Base-by-base conservation (phyloP, 2,113 vertebrate genomes). In the Carettochelys insculpta region DNA sequence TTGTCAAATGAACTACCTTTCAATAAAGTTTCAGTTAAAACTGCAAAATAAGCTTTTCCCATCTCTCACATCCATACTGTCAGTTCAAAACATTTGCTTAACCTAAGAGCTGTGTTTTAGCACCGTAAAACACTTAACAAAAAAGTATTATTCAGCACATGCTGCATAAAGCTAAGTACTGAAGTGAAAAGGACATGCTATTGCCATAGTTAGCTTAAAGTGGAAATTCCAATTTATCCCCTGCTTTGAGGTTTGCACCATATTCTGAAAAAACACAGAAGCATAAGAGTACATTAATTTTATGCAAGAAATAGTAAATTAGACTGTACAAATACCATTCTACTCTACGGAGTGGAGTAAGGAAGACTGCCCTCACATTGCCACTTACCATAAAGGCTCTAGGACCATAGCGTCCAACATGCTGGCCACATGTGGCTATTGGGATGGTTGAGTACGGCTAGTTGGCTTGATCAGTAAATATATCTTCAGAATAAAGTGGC, bases 21-120 rank as follows among this genome's bases (percentile, higher is more conserved):
- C 56, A 73, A 88, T 85, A 88, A 94, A 90, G 92, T 97, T 96
- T 97, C 96, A 91, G 83, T 94, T 95, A 94, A 91, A 95, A 82
- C 94, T 97, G 95, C 92, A 95, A 94, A 93, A 92, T 98, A 98
- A 97, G 95, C 96, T 96, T 97, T 97, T 93, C 88, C 95, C 93
- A 91, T 96, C 92, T 97, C 97, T 92, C 90, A 92, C 89, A 91
- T 76, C 87, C 96, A 82, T 56, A 47, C 91, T 91, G 80, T 90
- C 88, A 86, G 85, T 86, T 97, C 95, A 95, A 87, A 82, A 88
- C 97, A 91, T 98, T 98, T 97, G 93, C 97, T 97, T 95, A 97
- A 95, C 87, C 85, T 97, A 94, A 98, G 97, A 98, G 96, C 96
- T 86, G 82, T 65, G 61, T 91, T 96, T 96, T 96, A 95, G 96